Evolutionary conservation across 2,113 vertebrate genomes (phyloP).

Genomic region (Pao palembangensis): DNA sequence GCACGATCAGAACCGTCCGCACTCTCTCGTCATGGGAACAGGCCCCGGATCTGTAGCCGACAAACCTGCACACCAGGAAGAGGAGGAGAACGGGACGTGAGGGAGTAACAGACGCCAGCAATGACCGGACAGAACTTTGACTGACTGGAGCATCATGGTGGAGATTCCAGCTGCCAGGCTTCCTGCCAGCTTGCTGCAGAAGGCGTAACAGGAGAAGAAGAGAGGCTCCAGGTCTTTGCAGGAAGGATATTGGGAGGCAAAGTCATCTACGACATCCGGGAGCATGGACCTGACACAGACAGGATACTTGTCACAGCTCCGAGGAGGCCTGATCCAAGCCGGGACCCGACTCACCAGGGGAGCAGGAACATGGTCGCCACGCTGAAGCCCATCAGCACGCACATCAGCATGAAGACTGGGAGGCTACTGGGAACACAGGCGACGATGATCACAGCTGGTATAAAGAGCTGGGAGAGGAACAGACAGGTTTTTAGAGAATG

Average conservation of each 20-base stretch:
- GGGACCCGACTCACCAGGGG: constrained; percentile 73
- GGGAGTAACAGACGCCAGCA: background rate
- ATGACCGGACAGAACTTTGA: constrained; percentile 10
- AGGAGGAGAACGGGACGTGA: background rate
- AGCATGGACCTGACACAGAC: constrained; percentile 74
- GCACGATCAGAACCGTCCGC: constrained; percentile 62
- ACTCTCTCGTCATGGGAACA: constrained; percentile 63
- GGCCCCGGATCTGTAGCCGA: constrained; percentile 69
- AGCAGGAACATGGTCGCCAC: constrained; percentile 71
- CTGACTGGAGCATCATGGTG: constrained; percentile 78
- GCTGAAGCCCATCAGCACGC: constrained; percentile 71
- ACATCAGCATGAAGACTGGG: constrained; percentile 63
- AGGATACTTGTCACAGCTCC: background rate
- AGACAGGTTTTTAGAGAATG: background rate
- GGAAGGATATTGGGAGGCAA: constrained; percentile 57
- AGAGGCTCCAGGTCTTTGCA: constrained; percentile 73
- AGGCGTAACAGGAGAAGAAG: constrained; percentile 78
- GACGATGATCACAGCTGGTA: constrained; percentile 66
- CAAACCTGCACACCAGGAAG: constrained; percentile 60
- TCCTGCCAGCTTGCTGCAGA: constrained; percentile 79
- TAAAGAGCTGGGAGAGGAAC: constrained; percentile 66
- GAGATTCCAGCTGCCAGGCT: constrained; percentile 75
- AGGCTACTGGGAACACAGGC: constrained; percentile 67
- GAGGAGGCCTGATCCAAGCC: background rate
- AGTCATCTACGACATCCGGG: constrained; percentile 76